Evolutionary conservation across 2,888 invertebrate species (phyloP), one percentile per base, ranked within the genome.

Genomic region (Drosophila tanythrix): DNA sequence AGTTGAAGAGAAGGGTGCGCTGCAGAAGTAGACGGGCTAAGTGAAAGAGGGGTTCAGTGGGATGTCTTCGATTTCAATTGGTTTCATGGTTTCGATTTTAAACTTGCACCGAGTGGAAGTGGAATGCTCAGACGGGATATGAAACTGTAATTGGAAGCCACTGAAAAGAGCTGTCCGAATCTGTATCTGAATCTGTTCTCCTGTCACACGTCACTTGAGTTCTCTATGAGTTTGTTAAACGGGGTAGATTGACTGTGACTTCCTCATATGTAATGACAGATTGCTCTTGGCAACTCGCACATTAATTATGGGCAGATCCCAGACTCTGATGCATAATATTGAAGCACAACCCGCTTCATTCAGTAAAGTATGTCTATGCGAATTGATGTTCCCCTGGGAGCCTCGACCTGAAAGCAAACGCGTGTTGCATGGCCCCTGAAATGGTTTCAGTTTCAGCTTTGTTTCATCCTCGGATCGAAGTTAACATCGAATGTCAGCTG

Each of bases 101-200:
- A 70, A 66, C 63, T 83, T 70, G 43, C 62, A 51, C 52, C 65
- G 59, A 58, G 74, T 74, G 57, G 60, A 65, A 55, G 25, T 56
- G 46, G 36, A 68, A 13, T 35, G 58, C 46, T 60, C 70, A 65
- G 80, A 70, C 69, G 62, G 72, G 66, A 63, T 55, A 77, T 81
- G 73, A 73, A 83, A 72, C 81, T 81, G 81, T 83, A 81, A 83
- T 81, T 83, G 84, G 81, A 83, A 59, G 63, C 74, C 63, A 70
- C 74, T 78, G 81, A 64, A 60, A 67, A 59, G 46, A 57, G 65
- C 52, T 77, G 65, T 79, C 79, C 60, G 74, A 64, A 31, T 70
- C 62, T 46, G 72, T 53, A 27, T 50, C 55, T 27, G 65, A 43
- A 51, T 40, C 46, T 56, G 43, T 51, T 7, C 50, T 31, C n/a